Evolutionary conservation across 1,140 invertebrate genomes (phyloP).

Genomic region (Melipona quadrifasciata): DNA sequence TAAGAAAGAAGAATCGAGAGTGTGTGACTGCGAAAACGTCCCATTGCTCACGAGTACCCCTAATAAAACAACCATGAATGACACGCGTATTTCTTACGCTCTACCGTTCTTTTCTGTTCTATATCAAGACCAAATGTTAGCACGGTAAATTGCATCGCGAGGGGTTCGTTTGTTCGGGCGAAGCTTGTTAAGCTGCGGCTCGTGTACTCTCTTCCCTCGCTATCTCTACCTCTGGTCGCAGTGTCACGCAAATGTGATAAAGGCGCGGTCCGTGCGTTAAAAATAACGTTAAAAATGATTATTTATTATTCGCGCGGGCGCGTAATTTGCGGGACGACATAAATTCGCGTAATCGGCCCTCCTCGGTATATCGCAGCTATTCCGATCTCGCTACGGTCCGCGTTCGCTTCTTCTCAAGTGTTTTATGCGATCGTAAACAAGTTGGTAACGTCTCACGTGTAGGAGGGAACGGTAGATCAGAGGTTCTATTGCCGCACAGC

Average conservation of each 20-base stretch:
- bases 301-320: conserved; percentile 51
- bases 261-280: conserved; percentile 8
- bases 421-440: conserved; percentile 70
- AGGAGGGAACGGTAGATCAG: conserved; percentile 3
- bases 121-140: neutral
- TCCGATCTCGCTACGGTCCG: neutral
- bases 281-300: conserved; percentile 33
- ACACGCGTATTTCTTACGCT: neutral
- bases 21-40: too few species aligned
- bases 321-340: conserved; percentile 45
- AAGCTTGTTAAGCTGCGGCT: neutral
- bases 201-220: neutral
- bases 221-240: neutral
- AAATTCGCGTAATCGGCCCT: conserved; percentile 53
- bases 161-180: neutral
- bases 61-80: too few species aligned
- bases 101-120: neutral
- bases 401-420: neutral
- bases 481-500: conserved; percentile 28
- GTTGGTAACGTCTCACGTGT: conserved; percentile 28
- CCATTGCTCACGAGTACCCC: too few species aligned
- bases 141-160: neutral
- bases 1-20: too few species aligned
- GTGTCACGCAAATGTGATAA: conserved; percentile 13
- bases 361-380: neutral